Evolutionary conservation across 2,888 invertebrate genomes (phyloP), one percentile per base, ranked within the genome.

Genomic region (Orchestes rusci): DNA sequence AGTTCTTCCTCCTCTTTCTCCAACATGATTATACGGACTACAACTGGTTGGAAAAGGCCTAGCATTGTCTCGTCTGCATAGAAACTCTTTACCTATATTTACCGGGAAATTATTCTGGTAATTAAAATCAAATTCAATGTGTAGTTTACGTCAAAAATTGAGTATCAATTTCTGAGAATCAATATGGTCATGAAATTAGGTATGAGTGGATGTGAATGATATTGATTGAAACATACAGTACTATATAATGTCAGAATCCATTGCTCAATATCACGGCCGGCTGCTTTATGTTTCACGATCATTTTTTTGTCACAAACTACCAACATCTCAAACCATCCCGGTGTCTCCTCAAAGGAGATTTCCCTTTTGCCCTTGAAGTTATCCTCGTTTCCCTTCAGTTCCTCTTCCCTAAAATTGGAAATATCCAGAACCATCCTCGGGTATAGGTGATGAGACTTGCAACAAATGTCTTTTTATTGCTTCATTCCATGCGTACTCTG

Each of bases 181-280:
- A n/a, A n/a, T n/a, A n/a, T n/a, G n/a, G n/a, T n/a, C n/a, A n/a
- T n/a, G n/a, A n/a, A n/a, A n/a, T n/a, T n/a, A n/a, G n/a, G n/a
- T n/a, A n/a, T n/a, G n/a, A n/a, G n/a, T n/a, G n/a, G 17, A 20
- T 4, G 31, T 3, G 8, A 15, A 13, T 3, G n/a, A 15, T 15
- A 13, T 13, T 2, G 8, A 15, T 8, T 8, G 31, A 13, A 10
- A 35, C 33, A 15, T 62, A 71, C 81, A 77, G 80, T 80, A 63
- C 82, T 82, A 77, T 82, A 79, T 48, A 82, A 71, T 3, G 81
- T 80, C 48, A 82, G 65, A 3, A 82, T 72, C 60, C 82, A 82
- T 8, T 73, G 75, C 57, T 79, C 77, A 32, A 77, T 70, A 62
- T 80, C 78, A 47, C 74, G 74, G 55, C 78, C 71, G 12, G 38